These are phyloP conservation scores for Morpho achilles DNA, from an alignment of 2,888 invertebrate genomes.

Conservation along the genomic window DNA sequence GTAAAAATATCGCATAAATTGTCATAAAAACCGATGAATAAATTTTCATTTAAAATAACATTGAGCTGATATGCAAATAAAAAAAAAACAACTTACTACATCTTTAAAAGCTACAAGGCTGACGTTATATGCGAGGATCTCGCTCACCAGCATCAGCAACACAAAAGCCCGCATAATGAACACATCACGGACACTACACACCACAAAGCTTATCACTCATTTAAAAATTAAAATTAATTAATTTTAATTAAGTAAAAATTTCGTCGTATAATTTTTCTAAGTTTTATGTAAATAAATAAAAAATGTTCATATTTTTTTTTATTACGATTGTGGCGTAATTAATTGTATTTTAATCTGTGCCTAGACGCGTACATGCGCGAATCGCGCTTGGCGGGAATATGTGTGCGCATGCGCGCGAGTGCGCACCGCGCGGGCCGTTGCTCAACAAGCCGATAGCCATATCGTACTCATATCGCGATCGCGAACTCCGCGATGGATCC, in stretches of 20 bases:
- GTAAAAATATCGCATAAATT: too few species aligned
- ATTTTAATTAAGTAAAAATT: too few species aligned
- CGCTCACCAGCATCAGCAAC: constrained; percentile 55
- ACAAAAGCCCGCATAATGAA: constrained; percentile 60
- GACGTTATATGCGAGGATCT: constrained; percentile 50
- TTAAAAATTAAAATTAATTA: too few species aligned
- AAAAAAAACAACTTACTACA: constrained; percentile 45
- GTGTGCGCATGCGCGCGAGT: constrained; percentile 57
- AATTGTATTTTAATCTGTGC: constrained; percentile 31
- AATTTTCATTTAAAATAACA: too few species aligned
- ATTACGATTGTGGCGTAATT: too few species aligned
- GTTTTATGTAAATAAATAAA: too few species aligned
- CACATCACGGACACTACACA: constrained; percentile 53
- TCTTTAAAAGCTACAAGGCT: constrained; percentile 46
- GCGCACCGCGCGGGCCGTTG: constrained; percentile 57
- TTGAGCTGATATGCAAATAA: too few species aligned
- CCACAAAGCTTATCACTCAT: constrained; percentile 24
- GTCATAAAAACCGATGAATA: too few species aligned
- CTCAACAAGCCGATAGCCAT: constrained; percentile 43
- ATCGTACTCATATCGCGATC: constrained; percentile 33
- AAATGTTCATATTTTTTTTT: too few species aligned
- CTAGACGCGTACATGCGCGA: constrained; percentile 40
- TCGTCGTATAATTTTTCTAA: too few species aligned
- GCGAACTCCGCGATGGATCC: constrained; percentile 15
- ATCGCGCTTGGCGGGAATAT: constrained; percentile 69